Base-by-base conservation (phyloP, 2,888 invertebrate genomes). In the Catocala nupta region DNA sequence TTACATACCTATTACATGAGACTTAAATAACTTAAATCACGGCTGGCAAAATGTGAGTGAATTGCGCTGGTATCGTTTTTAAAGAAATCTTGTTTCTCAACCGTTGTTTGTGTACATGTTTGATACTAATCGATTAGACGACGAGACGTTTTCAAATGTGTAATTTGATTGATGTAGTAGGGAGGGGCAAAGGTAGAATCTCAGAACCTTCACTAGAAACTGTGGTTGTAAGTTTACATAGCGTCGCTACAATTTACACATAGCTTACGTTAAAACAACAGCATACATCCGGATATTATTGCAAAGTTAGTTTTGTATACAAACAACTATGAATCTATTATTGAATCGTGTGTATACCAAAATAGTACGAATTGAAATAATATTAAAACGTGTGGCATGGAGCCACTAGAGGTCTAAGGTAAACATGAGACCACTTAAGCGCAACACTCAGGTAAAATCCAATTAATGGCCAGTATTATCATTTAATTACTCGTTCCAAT, bases 401-500 rank as follows among this genome's bases (percentile, higher is more conserved):
- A 65, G 59, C 55, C 69, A 71, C 55, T 61, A 68, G 64, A 69
- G 75, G 66, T 63, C 63, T 70, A 63, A 70, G 56, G 74, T 79
- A 77, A 77, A 72, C 77, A 68, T 71, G 59, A 64, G 70, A 65
- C 78, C 81, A 77, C 78, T 82, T 80, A 70, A 73, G 84, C 81
- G 82, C 82, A 86, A 86, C 86, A 83, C 85, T 88, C 87, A 87
- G 90, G 90, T 91, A 90, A 92, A 92, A 93, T 90, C 88, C 93
- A 92, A 92, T 91, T 91, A 93, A 93, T 91, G 84, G 88, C 85
- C 89, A 85, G 93, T 93, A 94, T 93, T 93, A 93, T 93, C 94
- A 93, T 93, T 93, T 93, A 93, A 93, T 94, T 93, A 92, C 91
- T 85, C 85, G 90, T 87, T 87, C 92, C 93, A 93, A 93, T 94